phyloP scores from a whole-genome alignment of 2,797 vertebrate species.

The Rhinophrynus dorsalis region DNA sequence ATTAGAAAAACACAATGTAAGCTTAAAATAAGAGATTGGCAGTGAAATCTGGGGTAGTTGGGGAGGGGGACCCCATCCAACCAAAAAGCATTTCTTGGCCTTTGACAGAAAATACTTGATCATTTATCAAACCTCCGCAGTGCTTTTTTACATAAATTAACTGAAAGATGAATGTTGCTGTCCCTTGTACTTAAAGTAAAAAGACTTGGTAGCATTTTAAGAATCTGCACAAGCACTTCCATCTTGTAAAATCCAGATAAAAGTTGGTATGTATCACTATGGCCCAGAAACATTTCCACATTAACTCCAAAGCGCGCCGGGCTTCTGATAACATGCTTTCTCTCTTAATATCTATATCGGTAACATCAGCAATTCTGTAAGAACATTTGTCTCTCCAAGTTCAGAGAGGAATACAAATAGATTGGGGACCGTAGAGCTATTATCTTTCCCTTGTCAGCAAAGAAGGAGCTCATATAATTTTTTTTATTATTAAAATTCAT shows the following conservation, averaged over 20 bases:
- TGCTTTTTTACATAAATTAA: constrained; percentile 24
- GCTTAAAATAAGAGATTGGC: too few species aligned
- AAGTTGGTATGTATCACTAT: constrained; percentile 26
- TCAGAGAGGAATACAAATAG: constrained; percentile 42
- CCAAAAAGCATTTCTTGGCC: too few species aligned
- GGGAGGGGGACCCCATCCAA: too few species aligned
- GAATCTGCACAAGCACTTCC: constrained; percentile 1
- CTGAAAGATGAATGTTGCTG: constrained; percentile 6
- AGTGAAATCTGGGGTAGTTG: too few species aligned
- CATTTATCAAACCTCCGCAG: too few species aligned
- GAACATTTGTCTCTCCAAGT: constrained; percentile 31
- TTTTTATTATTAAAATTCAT: constrained; percentile 1
- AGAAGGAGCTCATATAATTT: rapidly evolving
- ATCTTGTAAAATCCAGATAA: background rate
- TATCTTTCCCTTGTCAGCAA: constrained; percentile 17
- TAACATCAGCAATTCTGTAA: background rate
- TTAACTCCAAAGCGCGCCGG: constrained; percentile 21
- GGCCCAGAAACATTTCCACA: constrained; percentile 26
- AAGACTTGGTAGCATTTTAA: background rate
- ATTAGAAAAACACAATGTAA: too few species aligned
- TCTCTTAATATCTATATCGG: constrained; percentile 3
- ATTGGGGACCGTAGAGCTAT: background rate
- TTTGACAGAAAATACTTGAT: too few species aligned
- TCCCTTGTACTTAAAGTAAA: constrained; percentile 10
- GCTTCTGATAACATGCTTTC: constrained; percentile 21